These are phyloP conservation scores for Melierax canorus DNA, from an alignment of 2,113 vertebrate genomes.

Conservation along the genomic window DNA sequence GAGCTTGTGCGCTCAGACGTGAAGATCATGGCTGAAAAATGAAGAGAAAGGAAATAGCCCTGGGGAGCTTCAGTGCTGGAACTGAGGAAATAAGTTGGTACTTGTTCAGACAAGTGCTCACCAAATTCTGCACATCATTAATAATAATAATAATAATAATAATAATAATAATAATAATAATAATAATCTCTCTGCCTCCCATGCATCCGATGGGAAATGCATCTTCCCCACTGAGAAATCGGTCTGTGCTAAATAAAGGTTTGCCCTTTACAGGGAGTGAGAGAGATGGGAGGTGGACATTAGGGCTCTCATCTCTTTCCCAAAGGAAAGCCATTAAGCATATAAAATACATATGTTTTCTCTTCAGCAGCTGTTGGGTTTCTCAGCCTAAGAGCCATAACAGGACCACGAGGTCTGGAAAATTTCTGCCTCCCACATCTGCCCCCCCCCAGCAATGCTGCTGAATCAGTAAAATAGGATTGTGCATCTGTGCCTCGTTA, in stretches of 20 bases:
- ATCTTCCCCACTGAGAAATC: background rate
- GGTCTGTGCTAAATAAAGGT: background rate
- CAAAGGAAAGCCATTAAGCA: background rate
- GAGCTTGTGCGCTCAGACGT: background rate
- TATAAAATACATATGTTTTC: background rate
- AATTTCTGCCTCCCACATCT: background rate
- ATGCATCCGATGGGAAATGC: background rate
- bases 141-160: background rate
- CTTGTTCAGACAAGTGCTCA: background rate
- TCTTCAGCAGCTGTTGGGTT: slow-evolving; percentile 7
- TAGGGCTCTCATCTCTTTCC: background rate
- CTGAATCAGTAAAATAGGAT: background rate
- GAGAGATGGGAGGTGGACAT: background rate
- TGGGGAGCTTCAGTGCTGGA: background rate
- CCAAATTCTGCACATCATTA: background rate
- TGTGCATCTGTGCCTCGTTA: background rate
- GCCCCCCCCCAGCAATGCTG: background rate
- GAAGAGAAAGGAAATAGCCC: background rate
- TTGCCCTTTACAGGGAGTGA: background rate
- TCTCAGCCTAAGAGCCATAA: slow-evolving; percentile 9
- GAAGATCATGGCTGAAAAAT: background rate
- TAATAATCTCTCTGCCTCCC: background rate
- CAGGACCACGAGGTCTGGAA: background rate
- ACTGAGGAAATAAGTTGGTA: background rate
- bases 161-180: background rate